Base-by-base conservation (phyloP, 2,888 invertebrate genomes). In the Drosophila antonietae region DNA sequence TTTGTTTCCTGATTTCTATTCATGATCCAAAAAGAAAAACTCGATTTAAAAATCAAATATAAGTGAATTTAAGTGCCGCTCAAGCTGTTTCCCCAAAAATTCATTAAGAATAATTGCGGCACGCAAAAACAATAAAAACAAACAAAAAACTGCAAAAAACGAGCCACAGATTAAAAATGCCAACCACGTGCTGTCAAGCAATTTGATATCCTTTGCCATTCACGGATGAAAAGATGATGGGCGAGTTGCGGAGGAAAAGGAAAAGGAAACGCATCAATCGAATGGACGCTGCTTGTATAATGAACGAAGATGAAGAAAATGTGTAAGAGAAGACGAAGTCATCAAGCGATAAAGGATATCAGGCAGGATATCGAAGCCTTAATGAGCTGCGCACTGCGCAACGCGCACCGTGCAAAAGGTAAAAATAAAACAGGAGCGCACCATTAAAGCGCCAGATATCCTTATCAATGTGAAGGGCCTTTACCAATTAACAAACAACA, bases 401-500 rank as follows among this genome's bases (percentile, higher is more conserved):
- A 28, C 46, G 47, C 37, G 41, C 37, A 47, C 60, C 56, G 37
- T n/a, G n/a, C n/a, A 64, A 58, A 58, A 37, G 70, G 51, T 51
- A 57, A 46, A 61, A 64, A 58, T 4, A 28, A 28, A 28, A 28
- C 20, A 58, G 41, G 37, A 58, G 57, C 53, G 60, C 67, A 46
- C 69, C 69, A 68, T 58, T 75, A 71, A 72, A 63, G 70, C 69
- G 58, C 58, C 58, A 62, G 74, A 83, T 82, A 80, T 82, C 83
- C 72, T 73, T 83, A 85, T 86, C 84, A 76, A 65, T 66, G 62
- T 35, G 7, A 37, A 68, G 75, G 71, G 66, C 61, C 78, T 70
- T 70, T 73, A 86, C 81, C 86, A 86, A 86, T 86, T 86, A 86
- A 83, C 82, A 82, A 82, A 78, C 73, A 80, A 75, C 80, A 73